Evolutionary conservation across 2,113 vertebrate genomes (phyloP), one percentile per base, ranked within the genome.

Genomic region (Ophiodon elongatus): DNA sequence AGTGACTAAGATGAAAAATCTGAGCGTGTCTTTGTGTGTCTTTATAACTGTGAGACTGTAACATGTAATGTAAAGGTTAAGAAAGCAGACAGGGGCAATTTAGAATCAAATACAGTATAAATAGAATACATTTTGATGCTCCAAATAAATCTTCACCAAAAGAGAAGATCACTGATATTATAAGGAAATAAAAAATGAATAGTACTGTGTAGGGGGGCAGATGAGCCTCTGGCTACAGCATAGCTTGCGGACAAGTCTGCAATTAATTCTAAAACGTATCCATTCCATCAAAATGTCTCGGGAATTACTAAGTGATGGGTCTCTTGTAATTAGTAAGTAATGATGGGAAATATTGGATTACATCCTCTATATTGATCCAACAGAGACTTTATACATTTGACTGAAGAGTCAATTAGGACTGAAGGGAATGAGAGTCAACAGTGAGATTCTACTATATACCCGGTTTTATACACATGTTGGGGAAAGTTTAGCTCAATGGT

Each of bases 181-280:
- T 64, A 29, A 63, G 54, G 6, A 70, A 56, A 66, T 60, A 29
- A 54, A 78, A 75, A 63, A 74, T 56, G 0, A 41, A 50, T 67
- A 13, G 5, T 21, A 19, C 4, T 7, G 4, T 65, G 29, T 2
- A 8, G 2, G 39, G 67, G 14, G 67, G 65, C 72, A 77, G 45
- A 52, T 73, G 63, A 31, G 75, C 66, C 67, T 77, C 27, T 27
- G 72, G 68, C 79, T 47, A 39, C 64, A 73, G 63, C 66, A 59
- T 73, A 66, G 65, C 54, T 74, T 35, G 52, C 9, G 1, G 73
- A 77, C 35, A 78, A 41, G 50, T 59, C 69, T 74, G 57, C 65
- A 87, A 52, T 77, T 82, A 74, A 80, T 69, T 85, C 57, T 84
- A 25, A 77, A 81, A 73, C 10, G 4, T 59, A 82, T 70, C 78